phyloP scores from a whole-genome alignment of 2,888 invertebrate species.

The Drosophila trichaetosa region DNA sequence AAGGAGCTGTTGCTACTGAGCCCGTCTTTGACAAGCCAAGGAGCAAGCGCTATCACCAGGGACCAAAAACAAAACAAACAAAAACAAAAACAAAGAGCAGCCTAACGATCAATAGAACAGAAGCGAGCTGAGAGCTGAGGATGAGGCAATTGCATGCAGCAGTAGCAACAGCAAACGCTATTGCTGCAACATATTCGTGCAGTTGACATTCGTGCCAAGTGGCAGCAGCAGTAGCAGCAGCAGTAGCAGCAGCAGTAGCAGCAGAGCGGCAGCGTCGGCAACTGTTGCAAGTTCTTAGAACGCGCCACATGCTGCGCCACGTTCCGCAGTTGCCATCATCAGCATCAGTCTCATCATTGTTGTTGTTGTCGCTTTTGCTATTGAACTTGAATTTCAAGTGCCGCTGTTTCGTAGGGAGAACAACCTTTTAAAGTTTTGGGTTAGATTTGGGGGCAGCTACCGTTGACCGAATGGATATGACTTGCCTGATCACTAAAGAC shows the following conservation, averaged over 20 bases:
- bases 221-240: constrained; percentile 56
- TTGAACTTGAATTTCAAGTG: constrained; percentile 80
- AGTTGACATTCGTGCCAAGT: constrained; percentile 79
- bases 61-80: constrained; percentile 54
- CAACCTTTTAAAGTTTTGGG: constrained; percentile 37
- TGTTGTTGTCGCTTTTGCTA: constrained; percentile 42
- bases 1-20: constrained; percentile 52
- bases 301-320: constrained; percentile 79
- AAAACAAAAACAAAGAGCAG: constrained; percentile 42
- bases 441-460: constrained; percentile 41
- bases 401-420: constrained; percentile 25
- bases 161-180: constrained; percentile 25
- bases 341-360: constrained; percentile 15
- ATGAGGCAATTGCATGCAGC: constrained; percentile 60
- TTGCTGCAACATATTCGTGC: constrained; percentile 76
- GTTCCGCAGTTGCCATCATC: constrained; percentile 63
- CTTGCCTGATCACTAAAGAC: neutral
- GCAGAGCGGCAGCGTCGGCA: constrained; percentile 58
- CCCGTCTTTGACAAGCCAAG: constrained; percentile 78
- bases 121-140: constrained; percentile 55
- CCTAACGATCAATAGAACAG: constrained; percentile 80
- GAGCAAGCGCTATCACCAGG: constrained; percentile 79
- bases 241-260: constrained; percentile 50
- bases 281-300: constrained; percentile 79
- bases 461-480: constrained; percentile 24